phyloP scores from a whole-genome alignment of 2,113 vertebrate species.

The Sinocyclocheilus anophthalmus region DNA sequence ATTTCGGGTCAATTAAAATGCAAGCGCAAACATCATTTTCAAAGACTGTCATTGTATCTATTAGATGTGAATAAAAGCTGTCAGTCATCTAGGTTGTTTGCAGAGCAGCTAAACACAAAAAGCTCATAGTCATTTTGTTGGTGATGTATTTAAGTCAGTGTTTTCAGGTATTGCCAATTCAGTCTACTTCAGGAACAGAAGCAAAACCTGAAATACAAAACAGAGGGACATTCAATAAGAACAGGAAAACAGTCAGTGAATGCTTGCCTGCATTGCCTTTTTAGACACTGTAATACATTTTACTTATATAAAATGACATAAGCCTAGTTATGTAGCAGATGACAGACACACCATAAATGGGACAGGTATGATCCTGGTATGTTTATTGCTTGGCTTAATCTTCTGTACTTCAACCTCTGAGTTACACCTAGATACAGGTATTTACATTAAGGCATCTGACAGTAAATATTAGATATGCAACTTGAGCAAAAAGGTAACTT shows the following conservation, averaged over 20 bases:
- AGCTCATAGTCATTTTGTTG: conserved; percentile 76
- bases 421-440: neutral
- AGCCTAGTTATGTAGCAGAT: neutral
- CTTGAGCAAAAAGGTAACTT: neutral
- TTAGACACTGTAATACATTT: neutral
- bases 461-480: neutral
- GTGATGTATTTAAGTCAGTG: conserved; percentile 72
- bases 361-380: neutral
- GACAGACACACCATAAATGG: neutral
- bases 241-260: neutral
- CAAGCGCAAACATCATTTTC: conserved; percentile 84
- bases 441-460: neutral
- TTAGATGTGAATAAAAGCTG: conserved; percentile 79
- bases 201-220: neutral
- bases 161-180: conserved; percentile 31
- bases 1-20: conserved; percentile 80
- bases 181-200: conserved; percentile 11
- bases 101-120: conserved; percentile 66
- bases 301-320: neutral
- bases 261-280: neutral
- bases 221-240: neutral
- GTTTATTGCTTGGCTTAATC: neutral
- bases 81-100: conserved; percentile 83
- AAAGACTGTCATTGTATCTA: conserved; percentile 79
- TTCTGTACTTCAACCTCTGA: neutral